A percentile compares a stretch with the other conserved stretches of the same genome.
These are phyloP conservation scores for Eleginops maclovinus DNA, from an alignment of 2,113 vertebrate genomes.

Conservation along the genomic window DNA sequence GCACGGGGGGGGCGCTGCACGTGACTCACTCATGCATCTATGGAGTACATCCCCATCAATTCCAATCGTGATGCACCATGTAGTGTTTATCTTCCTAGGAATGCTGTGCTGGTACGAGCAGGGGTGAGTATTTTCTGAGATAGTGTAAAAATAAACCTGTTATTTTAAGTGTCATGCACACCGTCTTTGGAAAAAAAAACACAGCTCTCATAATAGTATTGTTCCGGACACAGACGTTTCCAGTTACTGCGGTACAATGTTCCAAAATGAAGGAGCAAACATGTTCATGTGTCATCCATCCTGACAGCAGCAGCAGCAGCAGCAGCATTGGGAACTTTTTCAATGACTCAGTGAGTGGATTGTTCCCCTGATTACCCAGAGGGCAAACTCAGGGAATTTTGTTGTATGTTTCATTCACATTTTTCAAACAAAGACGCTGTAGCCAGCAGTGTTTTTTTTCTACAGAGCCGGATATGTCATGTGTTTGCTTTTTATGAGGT, in stretches of 20 bases:
- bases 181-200: neutral
- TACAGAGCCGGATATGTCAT: constrained; percentile 52
- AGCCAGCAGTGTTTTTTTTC: constrained; percentile 38
- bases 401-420: constrained; percentile 54
- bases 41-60: constrained; percentile 37
- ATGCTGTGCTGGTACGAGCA: constrained; percentile 8
- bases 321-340: constrained; percentile 31
- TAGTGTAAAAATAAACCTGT: neutral
- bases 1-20: constrained; percentile 28
- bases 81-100: neutral
- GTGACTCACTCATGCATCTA: constrained; percentile 58
- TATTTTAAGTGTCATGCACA: neutral
- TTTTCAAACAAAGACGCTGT: constrained; percentile 53
- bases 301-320: constrained; percentile 15
- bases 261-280: constrained; percentile 29
- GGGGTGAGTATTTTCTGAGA: neutral
- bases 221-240: constrained; percentile 27
- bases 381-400: constrained; percentile 55
- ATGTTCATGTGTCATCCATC: constrained; percentile 40
- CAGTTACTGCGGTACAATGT: neutral
- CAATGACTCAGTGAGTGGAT: constrained; percentile 58
- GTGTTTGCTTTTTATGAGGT: constrained; percentile 70
- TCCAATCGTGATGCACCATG: constrained; percentile 34
- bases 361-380: constrained; percentile 46
- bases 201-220: neutral